Conservation (phyloP, 2,797 vertebrate species). For the Rhabdomys pumilio region DNA sequence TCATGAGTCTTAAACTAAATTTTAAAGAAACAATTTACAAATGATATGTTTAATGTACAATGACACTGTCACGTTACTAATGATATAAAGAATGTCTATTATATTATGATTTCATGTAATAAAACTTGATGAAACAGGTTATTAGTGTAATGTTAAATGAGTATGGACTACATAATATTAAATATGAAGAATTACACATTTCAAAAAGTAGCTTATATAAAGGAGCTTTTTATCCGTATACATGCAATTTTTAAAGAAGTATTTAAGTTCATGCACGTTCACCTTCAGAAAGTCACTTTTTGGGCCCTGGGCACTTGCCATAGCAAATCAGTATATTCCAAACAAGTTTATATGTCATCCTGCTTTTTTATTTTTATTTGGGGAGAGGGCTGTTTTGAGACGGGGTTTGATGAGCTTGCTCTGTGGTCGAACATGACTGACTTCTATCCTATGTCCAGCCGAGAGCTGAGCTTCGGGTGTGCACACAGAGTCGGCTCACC, state of each 20-base stretch:
- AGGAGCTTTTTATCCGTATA: constrained; percentile 23
- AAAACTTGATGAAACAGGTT: constrained; percentile 6
- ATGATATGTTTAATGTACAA: constrained; percentile 38
- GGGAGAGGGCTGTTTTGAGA: not conserved
- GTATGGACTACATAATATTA: not conserved
- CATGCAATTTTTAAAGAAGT: not conserved
- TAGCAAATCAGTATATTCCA: too few relatives aligned
- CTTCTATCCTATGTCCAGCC: not conserved
- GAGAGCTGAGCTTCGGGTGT: not conserved
- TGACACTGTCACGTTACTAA: not conserved
- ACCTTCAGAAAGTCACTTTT: not conserved
- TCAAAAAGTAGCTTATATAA: constrained; percentile 33
- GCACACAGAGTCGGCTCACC: not conserved
- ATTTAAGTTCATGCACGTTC: not conserved
- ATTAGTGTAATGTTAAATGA: not conserved
- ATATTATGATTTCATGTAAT: constrained; percentile 55
- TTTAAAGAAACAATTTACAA: constrained; percentile 61
- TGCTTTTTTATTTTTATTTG: too few relatives aligned
- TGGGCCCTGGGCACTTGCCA: not conserved
- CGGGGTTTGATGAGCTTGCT: not conserved
- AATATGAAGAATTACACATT: constrained; percentile 35
- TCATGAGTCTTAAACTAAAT: constrained; percentile 26
- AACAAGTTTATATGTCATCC: too few relatives aligned
- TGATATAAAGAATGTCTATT: constrained; percentile 31
- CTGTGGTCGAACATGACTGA: not conserved